These are phyloP conservation scores for Craterocephalus amniculus DNA, from an alignment of 2,797 vertebrate genomes.

Conservation along the genomic window DNA sequence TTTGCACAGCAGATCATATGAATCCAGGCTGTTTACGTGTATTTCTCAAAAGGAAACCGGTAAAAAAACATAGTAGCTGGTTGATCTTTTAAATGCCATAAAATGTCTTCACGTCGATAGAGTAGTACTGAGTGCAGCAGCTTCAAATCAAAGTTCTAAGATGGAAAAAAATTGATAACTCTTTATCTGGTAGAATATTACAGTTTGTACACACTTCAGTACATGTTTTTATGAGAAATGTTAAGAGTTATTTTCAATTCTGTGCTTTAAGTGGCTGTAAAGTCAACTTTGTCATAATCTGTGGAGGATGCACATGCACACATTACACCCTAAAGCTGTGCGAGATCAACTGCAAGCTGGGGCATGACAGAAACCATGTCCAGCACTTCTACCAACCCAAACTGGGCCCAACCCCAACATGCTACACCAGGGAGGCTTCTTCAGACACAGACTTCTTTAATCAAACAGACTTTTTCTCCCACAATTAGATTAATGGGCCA, in stretches of 20 bases:
- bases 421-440: conserved; percentile 11
- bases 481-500: neutral
- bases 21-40: too few species aligned
- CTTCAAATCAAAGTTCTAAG: neutral
- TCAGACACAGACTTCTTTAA: conserved; percentile 28
- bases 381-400: conserved; percentile 38
- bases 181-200: neutral
- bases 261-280: conserved; percentile 16
- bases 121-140: neutral
- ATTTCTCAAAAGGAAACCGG: too few species aligned
- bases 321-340: conserved; percentile 35
- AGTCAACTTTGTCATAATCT: conserved; percentile 17
- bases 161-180: neutral
- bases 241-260: conserved; percentile 1
- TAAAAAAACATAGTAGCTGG: too few species aligned
- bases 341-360: conserved; percentile 43
- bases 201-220: conserved; percentile 1
- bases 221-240: conserved; percentile 1
- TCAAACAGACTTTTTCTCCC: conserved; percentile 28
- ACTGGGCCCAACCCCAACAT: conserved; percentile 57
- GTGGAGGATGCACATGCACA: conserved; percentile 15
- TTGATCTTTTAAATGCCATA: neutral
- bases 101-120: neutral
- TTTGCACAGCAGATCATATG: too few species aligned
- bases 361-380: conserved; percentile 47